These are phyloP conservation scores for Oligia latruncula DNA, from an alignment of 2,888 invertebrate genomes.

Conservation along the genomic window DNA sequence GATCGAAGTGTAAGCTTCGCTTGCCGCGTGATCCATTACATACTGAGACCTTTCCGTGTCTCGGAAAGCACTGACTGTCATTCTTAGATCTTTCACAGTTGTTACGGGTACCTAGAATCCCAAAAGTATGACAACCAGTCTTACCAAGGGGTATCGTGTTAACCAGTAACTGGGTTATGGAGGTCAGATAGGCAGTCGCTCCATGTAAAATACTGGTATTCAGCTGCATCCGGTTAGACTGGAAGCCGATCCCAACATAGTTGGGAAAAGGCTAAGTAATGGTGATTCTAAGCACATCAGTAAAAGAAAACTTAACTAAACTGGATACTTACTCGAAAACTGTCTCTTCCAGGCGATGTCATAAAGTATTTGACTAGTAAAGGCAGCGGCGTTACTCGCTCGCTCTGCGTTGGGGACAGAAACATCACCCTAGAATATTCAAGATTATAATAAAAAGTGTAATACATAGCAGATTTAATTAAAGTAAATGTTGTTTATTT, in stretches of 20 bases:
- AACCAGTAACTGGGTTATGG: not conserved
- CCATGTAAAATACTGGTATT: not conserved
- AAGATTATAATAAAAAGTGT: no score
- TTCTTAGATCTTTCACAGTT: not conserved
- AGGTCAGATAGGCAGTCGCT: not conserved
- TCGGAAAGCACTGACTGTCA: not conserved
- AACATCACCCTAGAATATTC: constrained; percentile 78
- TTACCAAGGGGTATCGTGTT: not conserved
- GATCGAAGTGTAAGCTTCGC: not conserved
- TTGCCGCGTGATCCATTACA: not conserved
- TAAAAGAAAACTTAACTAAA: no score
- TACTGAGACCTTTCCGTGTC: not conserved
- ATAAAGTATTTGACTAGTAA: constrained; percentile 91
- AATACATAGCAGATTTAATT: no score
- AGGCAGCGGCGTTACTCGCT: constrained; percentile 81
- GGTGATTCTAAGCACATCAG: no score
- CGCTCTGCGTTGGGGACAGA: constrained; percentile 83
- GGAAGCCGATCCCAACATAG: not conserved
- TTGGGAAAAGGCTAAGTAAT: not conserved
- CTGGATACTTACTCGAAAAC: constrained; percentile 78
- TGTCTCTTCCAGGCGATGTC: constrained; percentile 90
- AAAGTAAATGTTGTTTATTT: not conserved
- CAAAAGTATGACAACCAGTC: not conserved
- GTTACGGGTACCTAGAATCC: not conserved
- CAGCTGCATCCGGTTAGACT: not conserved